Base-by-base conservation (phyloP, 92 coral and sea anemone genomes). In the Blastomussa wellsi region DNA sequence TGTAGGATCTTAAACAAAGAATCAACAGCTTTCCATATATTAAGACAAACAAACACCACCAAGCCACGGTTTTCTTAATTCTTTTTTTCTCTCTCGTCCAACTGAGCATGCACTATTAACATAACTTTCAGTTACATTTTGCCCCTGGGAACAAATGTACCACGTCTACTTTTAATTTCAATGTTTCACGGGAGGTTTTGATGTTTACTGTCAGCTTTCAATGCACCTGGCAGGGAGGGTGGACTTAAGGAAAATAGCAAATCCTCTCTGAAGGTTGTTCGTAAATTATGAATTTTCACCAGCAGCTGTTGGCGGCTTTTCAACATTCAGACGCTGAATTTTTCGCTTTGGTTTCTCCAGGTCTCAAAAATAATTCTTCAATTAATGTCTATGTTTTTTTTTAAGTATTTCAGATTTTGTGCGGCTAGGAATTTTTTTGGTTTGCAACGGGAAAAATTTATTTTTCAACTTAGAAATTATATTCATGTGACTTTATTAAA, bases 401-500 rank as follows among this genome's bases (percentile, higher is more conserved):
- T 28, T 3, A 32, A 14, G 16, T 62, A 8, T 11, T 62, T 57
- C 9, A 26, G 22, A 22, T 57, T 57, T 57, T 57, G 7, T 44
- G 12, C 11, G 9, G 24, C 65, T 51, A 5, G 19, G 19, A 26
- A 6, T 57, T 57, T n/a, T 3, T 13, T 26, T 62, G 68, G 15
- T 33, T 26, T 62, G 16, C 33, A 62, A 28, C 16, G 16, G 2
- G 33, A 62, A 5, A 2, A 13, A 36, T 68, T 41, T 33, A 32
- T 11, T 35, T 32, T 16, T 31, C 35, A 35, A 68, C 74, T 31
- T 33, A 19, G 17, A 35, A 68, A 68, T 31, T 68, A 68, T 24
- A 57, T 57, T 57, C 65, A 70, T 69, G 16, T 16, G 44, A 19
- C 75, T 36, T 52, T 37, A 55, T 77, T 77, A 77, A 77, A 53